phyloP scores from a whole-genome alignment of 1,140 invertebrate genomes.

The Chrysomallon squamiferum region DNA sequence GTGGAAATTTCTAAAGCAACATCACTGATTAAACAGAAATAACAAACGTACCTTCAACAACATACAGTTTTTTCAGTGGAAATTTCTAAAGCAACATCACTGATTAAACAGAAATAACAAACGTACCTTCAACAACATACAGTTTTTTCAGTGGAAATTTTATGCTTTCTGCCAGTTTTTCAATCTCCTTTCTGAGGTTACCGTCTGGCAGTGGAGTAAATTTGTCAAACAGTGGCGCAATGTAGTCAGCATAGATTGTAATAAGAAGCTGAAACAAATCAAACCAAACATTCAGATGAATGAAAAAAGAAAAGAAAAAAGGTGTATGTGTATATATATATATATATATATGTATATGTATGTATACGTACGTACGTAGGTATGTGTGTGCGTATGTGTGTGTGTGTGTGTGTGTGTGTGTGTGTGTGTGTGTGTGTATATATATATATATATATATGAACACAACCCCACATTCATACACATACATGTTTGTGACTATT shows the following conservation, averaged over 20 bases:
- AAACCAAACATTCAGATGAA: background rate
- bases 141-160: conserved; percentile 94
- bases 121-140: conserved; percentile 90
- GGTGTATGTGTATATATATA: no score
- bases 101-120: no score
- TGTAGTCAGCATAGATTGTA: conserved; percentile 95
- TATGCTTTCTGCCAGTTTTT: conserved; percentile 84
- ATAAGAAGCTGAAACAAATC: conserved; percentile 72
- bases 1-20: background rate
- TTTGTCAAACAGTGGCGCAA: conserved; percentile 98
- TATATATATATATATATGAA: no score
- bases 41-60: conserved; percentile 82
- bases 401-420: no score
- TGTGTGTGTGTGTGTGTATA: no score
- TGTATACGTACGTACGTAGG: no score
- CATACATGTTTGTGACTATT: no score
- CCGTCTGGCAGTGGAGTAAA: conserved; percentile 96
- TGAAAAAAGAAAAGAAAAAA: no score
- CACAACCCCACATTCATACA: no score
- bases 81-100: conserved; percentile 74
- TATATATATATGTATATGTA: background rate
- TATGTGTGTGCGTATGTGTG: no score
- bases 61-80: conserved; percentile 93
- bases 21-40: no score
- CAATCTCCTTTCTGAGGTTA: conserved; percentile 83